Evolutionary conservation across 2,797 vertebrate genomes (phyloP).

Genomic region (Sebastes trivittatus): DNA sequence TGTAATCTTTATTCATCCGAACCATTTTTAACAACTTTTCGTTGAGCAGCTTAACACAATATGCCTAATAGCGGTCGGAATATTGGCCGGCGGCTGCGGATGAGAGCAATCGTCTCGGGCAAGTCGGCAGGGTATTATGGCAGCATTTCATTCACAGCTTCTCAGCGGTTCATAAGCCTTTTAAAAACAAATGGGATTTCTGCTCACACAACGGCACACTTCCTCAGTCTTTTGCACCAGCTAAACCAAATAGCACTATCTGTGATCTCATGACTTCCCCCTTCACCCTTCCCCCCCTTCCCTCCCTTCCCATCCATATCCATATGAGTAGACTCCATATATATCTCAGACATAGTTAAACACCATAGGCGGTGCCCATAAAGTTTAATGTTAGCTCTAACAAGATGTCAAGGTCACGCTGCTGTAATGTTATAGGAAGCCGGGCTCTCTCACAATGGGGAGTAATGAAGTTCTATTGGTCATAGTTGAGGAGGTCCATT

Average conservation of each 20-base stretch:
- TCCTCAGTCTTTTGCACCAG: neutral
- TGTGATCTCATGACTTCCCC: conserved; percentile 32
- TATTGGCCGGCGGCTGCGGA: conserved; percentile 6
- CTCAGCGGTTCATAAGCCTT: conserved; percentile 44
- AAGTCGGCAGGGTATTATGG: conserved; percentile 27
- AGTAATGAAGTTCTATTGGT: conserved; percentile 75
- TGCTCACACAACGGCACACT: conserved; percentile 10
- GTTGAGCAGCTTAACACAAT: neutral
- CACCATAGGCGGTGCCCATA: conserved; percentile 64
- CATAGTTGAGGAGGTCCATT: conserved; percentile 67
- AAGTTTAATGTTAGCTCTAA: conserved; percentile 78
- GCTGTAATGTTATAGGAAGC: conserved; percentile 67
- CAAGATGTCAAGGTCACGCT: conserved; percentile 79
- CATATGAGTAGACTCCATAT: conserved; percentile 65
- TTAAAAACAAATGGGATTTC: conserved; percentile 59
- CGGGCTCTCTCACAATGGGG: conserved; percentile 57
- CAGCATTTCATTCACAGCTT: conserved; percentile 39
- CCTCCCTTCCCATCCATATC: conserved; percentile 30
- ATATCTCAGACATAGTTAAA: conserved; percentile 73
- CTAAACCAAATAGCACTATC: conserved; percentile 34
- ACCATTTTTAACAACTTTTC: neutral
- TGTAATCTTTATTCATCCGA: conserved; percentile 15
- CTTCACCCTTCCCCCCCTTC: neutral
- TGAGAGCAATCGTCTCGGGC: conserved; percentile 39
- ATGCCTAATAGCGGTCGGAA: neutral